These are phyloP conservation scores for Grantiella picta DNA, from an alignment of 2,113 vertebrate species.

Conservation along the genomic window DNA sequence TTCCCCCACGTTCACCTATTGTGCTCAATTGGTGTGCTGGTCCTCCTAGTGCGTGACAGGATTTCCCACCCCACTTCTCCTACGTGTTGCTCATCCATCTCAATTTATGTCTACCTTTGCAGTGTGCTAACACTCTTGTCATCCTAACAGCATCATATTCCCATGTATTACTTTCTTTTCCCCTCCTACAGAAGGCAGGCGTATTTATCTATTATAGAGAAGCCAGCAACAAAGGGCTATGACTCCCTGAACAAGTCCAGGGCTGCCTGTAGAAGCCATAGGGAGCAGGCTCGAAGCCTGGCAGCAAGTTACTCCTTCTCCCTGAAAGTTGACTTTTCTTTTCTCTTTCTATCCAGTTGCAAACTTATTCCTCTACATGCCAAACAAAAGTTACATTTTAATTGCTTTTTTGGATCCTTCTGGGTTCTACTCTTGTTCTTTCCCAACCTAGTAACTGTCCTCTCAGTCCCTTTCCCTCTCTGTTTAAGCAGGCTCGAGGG, in stretches of 20 bases:
- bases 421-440: background rate
- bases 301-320: background rate
- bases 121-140: background rate
- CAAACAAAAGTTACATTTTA: background rate
- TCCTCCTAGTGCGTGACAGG: background rate
- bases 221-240: background rate
- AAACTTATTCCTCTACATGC: background rate
- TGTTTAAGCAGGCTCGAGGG: background rate
- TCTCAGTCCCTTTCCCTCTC: background rate
- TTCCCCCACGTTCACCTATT: background rate
- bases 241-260: rapidly evolving
- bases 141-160: background rate
- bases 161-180: background rate
- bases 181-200: background rate
- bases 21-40: rapidly evolving
- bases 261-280: background rate
- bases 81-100: background rate
- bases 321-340: background rate
- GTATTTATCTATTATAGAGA: background rate
- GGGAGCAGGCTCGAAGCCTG: background rate
- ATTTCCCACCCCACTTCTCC: background rate
- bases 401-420: background rate
- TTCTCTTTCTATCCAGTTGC: background rate
- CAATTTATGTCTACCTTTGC: background rate
- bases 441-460: background rate